Evolutionary conservation across 2,888 invertebrate genomes (phyloP).

Genomic region (Drosophila yooni): DNA sequence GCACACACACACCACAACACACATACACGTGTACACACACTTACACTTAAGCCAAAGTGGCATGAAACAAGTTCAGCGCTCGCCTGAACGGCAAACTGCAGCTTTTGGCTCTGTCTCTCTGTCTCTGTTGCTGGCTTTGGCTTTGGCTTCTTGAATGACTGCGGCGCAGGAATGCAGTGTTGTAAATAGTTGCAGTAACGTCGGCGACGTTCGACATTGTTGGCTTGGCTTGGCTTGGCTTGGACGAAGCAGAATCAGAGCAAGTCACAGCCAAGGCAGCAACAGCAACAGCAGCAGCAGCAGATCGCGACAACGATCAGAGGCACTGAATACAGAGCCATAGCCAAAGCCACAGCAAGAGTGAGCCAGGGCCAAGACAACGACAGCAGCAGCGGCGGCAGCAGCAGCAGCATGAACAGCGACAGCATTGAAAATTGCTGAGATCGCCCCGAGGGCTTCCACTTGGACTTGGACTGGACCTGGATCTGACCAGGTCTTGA

Average conservation of each 20-base stretch:
- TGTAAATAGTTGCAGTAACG: constrained; percentile 68
- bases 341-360: constrained; percentile 28
- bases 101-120: constrained; percentile 21
- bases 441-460: constrained; percentile 83
- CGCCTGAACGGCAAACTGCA: constrained; percentile 23
- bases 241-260: constrained; percentile 46
- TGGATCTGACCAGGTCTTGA: constrained; percentile 61
- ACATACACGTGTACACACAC: constrained; percentile 13
- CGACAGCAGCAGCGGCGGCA: constrained; percentile 23
- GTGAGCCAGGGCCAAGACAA: constrained; percentile 45
- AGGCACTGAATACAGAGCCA: constrained; percentile 41
- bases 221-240: constrained; percentile 55
- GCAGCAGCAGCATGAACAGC: constrained; percentile 50
- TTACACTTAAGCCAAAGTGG: constrained; percentile 68
- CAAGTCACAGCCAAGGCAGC: constrained; percentile 61
- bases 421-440: constrained; percentile 80
- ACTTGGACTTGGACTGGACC: constrained; percentile 60
- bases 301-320: constrained; percentile 76
- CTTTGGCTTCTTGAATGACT: constrained; percentile 73
- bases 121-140: constrained; percentile 25
- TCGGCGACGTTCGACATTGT: constrained; percentile 64
- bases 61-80: constrained; percentile 73
- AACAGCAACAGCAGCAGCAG: constrained; percentile 46
- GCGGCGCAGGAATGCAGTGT: constrained; percentile 76
- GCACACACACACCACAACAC: constrained; percentile 27